Conservation (phyloP, 2,888 invertebrate species). For the Pecten maximus region DNA sequence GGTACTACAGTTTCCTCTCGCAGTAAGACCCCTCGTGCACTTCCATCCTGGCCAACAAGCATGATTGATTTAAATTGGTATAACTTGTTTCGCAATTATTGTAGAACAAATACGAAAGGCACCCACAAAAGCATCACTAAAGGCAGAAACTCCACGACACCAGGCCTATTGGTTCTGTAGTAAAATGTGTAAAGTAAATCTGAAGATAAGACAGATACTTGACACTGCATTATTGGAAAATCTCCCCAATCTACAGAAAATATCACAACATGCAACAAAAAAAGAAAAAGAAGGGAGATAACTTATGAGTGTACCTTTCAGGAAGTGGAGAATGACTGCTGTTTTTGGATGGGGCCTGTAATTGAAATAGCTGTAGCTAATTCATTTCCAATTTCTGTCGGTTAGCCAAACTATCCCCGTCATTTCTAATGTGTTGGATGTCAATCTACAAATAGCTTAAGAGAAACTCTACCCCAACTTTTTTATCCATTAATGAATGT, state of each 20-base stretch:
- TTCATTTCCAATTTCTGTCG: constrained; percentile 33
- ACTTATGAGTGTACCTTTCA: neutral
- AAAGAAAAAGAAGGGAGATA: neutral
- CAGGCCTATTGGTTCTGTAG: no score
- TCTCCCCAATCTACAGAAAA: neutral
- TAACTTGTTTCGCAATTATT: no score
- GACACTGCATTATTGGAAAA: no score
- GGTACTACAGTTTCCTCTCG: no score
- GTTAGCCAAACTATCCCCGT: constrained; percentile 24
- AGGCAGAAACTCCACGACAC: no score
- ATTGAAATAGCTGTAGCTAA: constrained; percentile 31
- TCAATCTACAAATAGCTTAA: constrained; percentile 23
- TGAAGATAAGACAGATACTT: no score
- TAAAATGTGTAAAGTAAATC: no score
- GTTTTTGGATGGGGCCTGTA: neutral
- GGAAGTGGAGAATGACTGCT: neutral
- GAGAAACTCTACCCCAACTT: constrained; percentile 1
- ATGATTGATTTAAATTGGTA: no score
- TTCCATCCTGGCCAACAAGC: no score
- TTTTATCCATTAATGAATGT: constrained; percentile 33
- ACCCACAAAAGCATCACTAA: no score
- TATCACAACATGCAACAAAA: neutral
- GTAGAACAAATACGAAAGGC: no score
- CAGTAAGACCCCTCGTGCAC: no score
- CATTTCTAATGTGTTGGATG: constrained; percentile 35